A percentile compares a stretch with the other conserved stretches of the same genome.
phyloP scores from a whole-genome alignment of 2,797 vertebrate species.

The Poliocrania exsul region DNA sequence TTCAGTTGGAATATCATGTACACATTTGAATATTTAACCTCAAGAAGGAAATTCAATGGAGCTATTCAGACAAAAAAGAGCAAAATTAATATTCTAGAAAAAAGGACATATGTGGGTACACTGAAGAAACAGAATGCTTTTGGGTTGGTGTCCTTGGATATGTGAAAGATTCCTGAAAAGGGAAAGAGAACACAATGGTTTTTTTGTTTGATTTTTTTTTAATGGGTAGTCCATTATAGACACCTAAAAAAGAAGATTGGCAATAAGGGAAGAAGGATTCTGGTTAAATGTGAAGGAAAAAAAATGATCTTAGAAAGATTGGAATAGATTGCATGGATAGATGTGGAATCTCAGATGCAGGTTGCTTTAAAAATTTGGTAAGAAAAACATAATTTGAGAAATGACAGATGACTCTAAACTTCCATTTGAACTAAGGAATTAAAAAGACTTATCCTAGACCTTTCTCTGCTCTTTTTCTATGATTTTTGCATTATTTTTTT shows the following conservation, averaged over 20 bases:
- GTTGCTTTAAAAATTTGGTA: background rate
- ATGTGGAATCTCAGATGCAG: background rate
- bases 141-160: background rate
- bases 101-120: background rate
- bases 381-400: background rate
- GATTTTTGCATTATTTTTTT: background rate
- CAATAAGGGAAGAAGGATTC: background rate
- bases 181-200: accelerated
- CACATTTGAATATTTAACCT: background rate
- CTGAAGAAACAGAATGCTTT: background rate
- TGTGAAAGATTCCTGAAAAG: background rate
- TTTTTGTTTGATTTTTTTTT: background rate
- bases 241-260: background rate
- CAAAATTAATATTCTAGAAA: background rate
- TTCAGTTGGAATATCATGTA: background rate
- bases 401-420: background rate
- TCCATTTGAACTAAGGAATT: background rate
- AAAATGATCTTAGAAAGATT: background rate
- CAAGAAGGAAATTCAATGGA: background rate
- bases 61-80: background rate
- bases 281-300: background rate
- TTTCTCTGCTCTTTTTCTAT: background rate
- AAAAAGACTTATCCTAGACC: background rate
- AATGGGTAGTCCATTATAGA: accelerated
- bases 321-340: background rate